These are phyloP conservation scores for Erpornis zantholeuca DNA, from an alignment of 2,113 vertebrate species.

Conservation along the genomic window DNA sequence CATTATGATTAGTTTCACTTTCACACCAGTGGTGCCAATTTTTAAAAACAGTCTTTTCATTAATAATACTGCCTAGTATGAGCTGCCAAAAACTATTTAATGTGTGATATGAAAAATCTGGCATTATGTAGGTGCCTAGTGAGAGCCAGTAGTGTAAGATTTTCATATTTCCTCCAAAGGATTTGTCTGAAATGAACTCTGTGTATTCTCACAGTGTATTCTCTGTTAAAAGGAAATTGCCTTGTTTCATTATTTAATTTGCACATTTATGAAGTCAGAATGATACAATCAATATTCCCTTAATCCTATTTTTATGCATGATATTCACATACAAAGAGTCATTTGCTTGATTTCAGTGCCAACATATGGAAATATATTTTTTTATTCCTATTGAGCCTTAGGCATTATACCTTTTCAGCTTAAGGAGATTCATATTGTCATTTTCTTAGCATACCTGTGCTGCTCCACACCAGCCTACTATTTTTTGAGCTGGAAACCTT, in stretches of 20 bases:
- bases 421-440: not conserved
- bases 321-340: not conserved
- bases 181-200: slow-evolving; percentile 5
- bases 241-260: not conserved
- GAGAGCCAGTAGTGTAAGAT: not conserved
- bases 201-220: not conserved
- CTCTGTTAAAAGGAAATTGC: not conserved
- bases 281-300: not conserved
- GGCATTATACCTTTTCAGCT: not conserved
- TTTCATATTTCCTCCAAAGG: not conserved
- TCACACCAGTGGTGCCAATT: slow-evolving; percentile 13
- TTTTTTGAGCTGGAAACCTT: not conserved
- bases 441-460: not conserved
- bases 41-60: slow-evolving; percentile 27
- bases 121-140: not conserved
- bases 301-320: not conserved
- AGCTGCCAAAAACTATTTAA: slow-evolving; percentile 38
- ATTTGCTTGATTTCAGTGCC: not conserved
- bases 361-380: not conserved
- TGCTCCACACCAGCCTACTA: not conserved
- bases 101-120: slow-evolving; percentile 5
- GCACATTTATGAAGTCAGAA: not conserved
- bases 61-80: not conserved
- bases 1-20: slow-evolving; percentile 24
- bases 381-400: not conserved